A percentile compares a stretch with the other conserved stretches of the same genome.
phyloP scores from a whole-genome alignment of 2,113 vertebrate species.

The Gambusia holbrooki region DNA sequence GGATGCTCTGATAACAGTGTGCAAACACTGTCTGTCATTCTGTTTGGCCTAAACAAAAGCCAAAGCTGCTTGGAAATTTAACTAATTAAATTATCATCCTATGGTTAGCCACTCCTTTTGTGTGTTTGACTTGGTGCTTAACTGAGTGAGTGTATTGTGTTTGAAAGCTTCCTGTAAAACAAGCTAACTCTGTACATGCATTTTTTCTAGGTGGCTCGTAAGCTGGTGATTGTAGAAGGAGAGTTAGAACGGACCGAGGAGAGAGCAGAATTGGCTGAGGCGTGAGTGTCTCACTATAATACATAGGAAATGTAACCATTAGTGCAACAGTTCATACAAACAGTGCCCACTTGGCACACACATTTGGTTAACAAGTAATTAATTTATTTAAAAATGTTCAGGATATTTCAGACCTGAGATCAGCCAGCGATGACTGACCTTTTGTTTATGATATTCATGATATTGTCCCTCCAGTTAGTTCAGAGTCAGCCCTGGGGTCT shows the following conservation, averaged over 20 bases:
- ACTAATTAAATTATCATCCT: not conserved
- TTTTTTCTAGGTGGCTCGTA: slow-evolving; percentile 89
- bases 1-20: no score
- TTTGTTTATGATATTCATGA: no score
- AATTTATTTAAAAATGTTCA: not conserved
- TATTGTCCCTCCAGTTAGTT: no score
- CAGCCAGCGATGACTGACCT: no score
- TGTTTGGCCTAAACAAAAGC: no score
- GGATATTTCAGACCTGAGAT: not conserved
- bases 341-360: not conserved
- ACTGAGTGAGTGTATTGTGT: not conserved
- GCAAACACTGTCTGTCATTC: no score
- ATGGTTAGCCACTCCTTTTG: not conserved
- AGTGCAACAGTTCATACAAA: not conserved
- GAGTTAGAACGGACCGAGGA: slow-evolving; percentile 84
- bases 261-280: slow-evolving; percentile 82
- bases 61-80: no score
- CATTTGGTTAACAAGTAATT: not conserved
- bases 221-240: slow-evolving; percentile 90
- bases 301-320: not conserved
- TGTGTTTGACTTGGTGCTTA: not conserved
- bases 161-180: not conserved
- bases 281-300: slow-evolving; percentile 67
- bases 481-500: no score
- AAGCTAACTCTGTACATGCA: not conserved